phyloP scores from a whole-genome alignment of 2,888 invertebrate species.

The Caenorhabditis imperialis region DNA sequence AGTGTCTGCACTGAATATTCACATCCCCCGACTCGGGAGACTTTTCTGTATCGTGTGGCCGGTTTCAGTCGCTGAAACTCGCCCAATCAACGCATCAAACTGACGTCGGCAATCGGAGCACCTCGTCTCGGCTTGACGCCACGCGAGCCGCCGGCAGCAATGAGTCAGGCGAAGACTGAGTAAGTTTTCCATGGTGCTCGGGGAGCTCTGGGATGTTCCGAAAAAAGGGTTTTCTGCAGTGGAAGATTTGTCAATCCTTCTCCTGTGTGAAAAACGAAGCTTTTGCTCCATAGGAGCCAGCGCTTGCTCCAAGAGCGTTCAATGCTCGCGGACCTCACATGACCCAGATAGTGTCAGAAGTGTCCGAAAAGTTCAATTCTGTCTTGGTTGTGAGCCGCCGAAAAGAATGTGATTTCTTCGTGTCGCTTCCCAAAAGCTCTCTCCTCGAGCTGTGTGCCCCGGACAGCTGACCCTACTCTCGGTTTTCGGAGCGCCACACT shows the following conservation, averaged over 20 bases:
- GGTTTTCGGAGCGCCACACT: slow-evolving; percentile 22
- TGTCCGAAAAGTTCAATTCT: slow-evolving; percentile 35
- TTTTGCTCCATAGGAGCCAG: too few relatives aligned
- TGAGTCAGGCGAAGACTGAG: slow-evolving; percentile 56
- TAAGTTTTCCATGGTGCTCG: too few relatives aligned
- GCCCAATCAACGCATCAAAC: slow-evolving; percentile 34
- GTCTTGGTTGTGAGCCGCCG: neutral
- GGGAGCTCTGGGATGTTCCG: too few relatives aligned
- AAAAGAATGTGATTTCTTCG: slow-evolving; percentile 8
- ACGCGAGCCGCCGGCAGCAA: slow-evolving; percentile 42
- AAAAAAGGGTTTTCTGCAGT: too few relatives aligned
- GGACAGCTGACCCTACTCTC: slow-evolving; percentile 47
- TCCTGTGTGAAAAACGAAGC: too few relatives aligned
- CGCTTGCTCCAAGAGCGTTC: too few relatives aligned
- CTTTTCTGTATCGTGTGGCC: neutral
- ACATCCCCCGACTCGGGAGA: slow-evolving; percentile 6
- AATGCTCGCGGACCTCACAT: too few relatives aligned
- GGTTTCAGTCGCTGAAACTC: slow-evolving; percentile 52
- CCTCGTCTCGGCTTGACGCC: slow-evolving; percentile 58
- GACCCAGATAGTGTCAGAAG: slow-evolving; percentile 2
- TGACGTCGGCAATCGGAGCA: slow-evolving; percentile 55
- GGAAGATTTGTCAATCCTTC: too few relatives aligned
- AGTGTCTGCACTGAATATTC: neutral
- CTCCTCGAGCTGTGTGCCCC: neutral
- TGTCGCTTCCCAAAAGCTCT: neutral